Base-by-base conservation (phyloP, 2,888 invertebrate genomes). In the Euplagia quadripunctaria region DNA sequence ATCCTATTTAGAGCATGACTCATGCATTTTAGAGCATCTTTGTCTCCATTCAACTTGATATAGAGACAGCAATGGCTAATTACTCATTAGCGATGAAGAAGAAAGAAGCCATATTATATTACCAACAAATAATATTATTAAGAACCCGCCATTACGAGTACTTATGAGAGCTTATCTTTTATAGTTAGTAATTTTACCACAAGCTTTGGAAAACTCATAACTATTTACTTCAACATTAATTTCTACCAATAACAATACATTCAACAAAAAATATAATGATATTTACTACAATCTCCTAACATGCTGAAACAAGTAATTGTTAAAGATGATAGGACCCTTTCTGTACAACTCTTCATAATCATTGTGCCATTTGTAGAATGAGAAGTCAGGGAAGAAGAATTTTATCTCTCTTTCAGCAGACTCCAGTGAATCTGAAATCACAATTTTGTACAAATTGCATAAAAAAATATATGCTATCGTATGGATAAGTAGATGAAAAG, bases 341-440 rank as follows among this genome's bases (percentile, higher is more conserved):
- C 96, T 92, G 81, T 93, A 97, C 72, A 85, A 78, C 61, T 89
- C 87, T 86, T 97, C 97, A 76, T 97, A 96, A 65, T 95, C 92
- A 70, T 92, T 86, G 77, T 96, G 96, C 98, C 98, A 98, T 16
- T 96, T 88, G 78, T 97, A 94, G 46, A 96, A 92, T 75, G 97
- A 94, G 90, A 99, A 99, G 41, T 98, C 97, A 0, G 98, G 98
- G 90, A 99, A 99, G 88, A 99, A 97, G 89, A 99, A 97, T 63
- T 95, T 92, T 65, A 99, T 98, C 94, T 99, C 99, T 74, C 97
- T 96, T 80, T 93, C 92, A 0, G 98, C 98, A 9, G 98, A 98
- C 86, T 97, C 96, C 64, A 94, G 90, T 0, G 98, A 98, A 96
- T 98, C 98, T 98, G 94, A 78, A 96, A 96, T 7, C 31, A 43